phyloP scores from a whole-genome alignment of 2,797 vertebrate species.

The Crax fasciolata region DNA sequence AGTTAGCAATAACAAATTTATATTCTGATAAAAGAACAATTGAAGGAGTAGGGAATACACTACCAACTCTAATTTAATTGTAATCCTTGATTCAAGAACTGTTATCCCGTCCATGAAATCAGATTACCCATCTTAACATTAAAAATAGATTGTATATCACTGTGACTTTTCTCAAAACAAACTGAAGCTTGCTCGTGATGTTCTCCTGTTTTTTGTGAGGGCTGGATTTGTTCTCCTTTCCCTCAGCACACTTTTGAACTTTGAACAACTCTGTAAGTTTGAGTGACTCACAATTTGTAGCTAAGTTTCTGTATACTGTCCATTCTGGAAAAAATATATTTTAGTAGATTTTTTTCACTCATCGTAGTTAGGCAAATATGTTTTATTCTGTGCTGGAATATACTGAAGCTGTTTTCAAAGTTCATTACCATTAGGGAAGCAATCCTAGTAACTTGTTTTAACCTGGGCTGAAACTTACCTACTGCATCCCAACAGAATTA shows the following conservation, averaged over 20 bases:
- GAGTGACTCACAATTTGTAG: background rate
- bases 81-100: background rate
- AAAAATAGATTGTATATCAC: background rate
- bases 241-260: background rate
- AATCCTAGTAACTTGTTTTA: background rate
- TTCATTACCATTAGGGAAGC: background rate
- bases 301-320: background rate
- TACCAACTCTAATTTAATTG: conserved; percentile 8
- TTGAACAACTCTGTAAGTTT: background rate
- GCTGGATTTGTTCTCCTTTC: background rate
- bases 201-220: background rate
- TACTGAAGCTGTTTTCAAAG: background rate
- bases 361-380: background rate
- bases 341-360: background rate
- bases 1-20: background rate
- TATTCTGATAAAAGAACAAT: conserved; percentile 44
- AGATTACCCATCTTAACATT: background rate
- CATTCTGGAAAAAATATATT: background rate
- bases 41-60: background rate
- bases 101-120: background rate
- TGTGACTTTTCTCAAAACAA: background rate
- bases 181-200: background rate
- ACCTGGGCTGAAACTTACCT: background rate
- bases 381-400: background rate
- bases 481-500: background rate